A percentile compares a stretch with the other conserved stretches of the same genome.
These are phyloP conservation scores for Aptenodytes forsteri DNA, from an alignment of 2,113 vertebrate genomes.

Conservation along the genomic window DNA sequence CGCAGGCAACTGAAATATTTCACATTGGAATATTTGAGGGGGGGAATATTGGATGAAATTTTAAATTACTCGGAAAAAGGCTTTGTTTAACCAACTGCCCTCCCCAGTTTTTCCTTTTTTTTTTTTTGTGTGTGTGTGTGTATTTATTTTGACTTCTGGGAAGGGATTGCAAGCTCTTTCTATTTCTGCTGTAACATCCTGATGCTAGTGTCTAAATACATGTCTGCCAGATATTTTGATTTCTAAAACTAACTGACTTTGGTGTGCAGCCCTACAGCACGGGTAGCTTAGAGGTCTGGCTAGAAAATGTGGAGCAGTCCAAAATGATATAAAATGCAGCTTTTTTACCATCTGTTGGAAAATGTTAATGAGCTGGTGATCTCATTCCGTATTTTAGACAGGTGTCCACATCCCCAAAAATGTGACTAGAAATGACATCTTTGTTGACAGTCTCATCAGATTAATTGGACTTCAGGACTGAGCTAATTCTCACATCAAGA, in stretches of 20 bases:
- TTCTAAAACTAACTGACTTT: background rate
- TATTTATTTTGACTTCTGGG: background rate
- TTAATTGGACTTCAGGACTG: constrained; percentile 49
- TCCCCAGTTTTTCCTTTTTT: background rate
- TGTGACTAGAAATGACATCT: constrained; percentile 59
- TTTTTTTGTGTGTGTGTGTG: too few species aligned
- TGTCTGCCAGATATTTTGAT: background rate
- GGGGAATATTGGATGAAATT: background rate
- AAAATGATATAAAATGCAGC: constrained; percentile 14
- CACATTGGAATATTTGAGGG: background rate
- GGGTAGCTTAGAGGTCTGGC: background rate
- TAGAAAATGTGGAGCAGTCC: constrained; percentile 14
- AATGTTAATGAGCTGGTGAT: constrained; percentile 70
- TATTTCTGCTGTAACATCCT: background rate
- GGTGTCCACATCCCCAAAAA: constrained; percentile 68
- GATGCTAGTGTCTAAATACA: background rate
- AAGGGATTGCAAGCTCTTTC: background rate
- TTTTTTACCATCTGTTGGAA: constrained; percentile 74
- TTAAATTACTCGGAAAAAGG: background rate
- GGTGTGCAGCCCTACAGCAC: background rate
- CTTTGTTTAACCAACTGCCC: background rate
- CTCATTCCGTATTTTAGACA: constrained; percentile 68
- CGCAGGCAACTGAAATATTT: background rate
- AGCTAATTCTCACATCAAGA: constrained; percentile 62
- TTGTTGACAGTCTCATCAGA: constrained; percentile 63